These are phyloP conservation scores for Phrixothrix hirtus DNA, from an alignment of 2,888 invertebrate species.

Conservation along the genomic window DNA sequence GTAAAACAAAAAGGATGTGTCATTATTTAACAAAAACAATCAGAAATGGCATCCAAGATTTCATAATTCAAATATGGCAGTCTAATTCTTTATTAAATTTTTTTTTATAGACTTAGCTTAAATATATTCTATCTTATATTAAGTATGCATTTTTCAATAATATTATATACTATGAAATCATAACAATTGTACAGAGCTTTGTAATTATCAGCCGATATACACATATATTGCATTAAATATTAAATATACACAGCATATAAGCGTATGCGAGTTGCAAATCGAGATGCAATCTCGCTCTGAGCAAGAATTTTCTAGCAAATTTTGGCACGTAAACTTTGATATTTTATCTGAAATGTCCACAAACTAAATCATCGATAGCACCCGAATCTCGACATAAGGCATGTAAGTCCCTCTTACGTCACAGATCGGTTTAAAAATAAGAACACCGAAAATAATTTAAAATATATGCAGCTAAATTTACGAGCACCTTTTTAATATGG, in stretches of 20 bases:
- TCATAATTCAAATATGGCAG: slow-evolving; percentile 36
- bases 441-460: slow-evolving; percentile 22
- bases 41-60: not conserved
- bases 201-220: slow-evolving; percentile 54
- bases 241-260: slow-evolving; percentile 58
- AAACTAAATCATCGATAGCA: not conserved
- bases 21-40: slow-evolving; percentile 2
- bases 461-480: slow-evolving; percentile 29
- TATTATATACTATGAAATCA: slow-evolving; percentile 57
- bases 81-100: slow-evolving; percentile 40
- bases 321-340: slow-evolving; percentile 51
- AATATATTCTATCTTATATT: slow-evolving; percentile 42
- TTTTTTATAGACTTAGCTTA: slow-evolving; percentile 44
- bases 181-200: slow-evolving; percentile 57
- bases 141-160: slow-evolving; percentile 41
- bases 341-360: slow-evolving; percentile 14
- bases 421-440: not conserved
- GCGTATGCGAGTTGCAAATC: slow-evolving; percentile 51
- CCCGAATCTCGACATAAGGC: not conserved
- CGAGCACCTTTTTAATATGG: slow-evolving; percentile 46
- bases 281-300: slow-evolving; percentile 48
- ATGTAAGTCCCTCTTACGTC: not conserved
- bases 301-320: slow-evolving; percentile 55
- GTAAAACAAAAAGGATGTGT: slow-evolving; percentile 18
- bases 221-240: slow-evolving; percentile 55